Conservation (phyloP, 2,113 vertebrate genomes). For the Dasypus novemcinctus region DNA sequence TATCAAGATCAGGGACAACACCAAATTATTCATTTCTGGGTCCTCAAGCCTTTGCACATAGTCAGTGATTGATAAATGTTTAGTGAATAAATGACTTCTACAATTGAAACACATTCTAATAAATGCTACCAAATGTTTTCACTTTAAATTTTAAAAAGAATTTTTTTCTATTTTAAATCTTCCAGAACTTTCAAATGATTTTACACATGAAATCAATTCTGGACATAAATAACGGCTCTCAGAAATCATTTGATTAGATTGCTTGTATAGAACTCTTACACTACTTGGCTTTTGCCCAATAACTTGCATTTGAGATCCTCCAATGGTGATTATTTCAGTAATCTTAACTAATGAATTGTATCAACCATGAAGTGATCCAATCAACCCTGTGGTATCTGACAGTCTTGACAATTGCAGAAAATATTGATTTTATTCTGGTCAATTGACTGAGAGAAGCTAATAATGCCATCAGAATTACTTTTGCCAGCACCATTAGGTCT, state of each 20-base stretch:
- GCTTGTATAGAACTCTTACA: slow-evolving; percentile 42
- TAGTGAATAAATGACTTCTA: slow-evolving; percentile 13
- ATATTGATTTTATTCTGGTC: slow-evolving; percentile 48
- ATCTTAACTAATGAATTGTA: slow-evolving; percentile 62
- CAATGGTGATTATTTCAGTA: slow-evolving; percentile 52
- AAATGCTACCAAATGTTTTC: slow-evolving; percentile 20
- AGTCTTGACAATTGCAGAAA: slow-evolving; percentile 41
- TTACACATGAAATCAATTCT: slow-evolving; percentile 50
- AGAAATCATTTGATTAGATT: slow-evolving; percentile 59
- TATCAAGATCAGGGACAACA: slow-evolving; percentile 31
- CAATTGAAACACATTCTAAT: slow-evolving; percentile 8
- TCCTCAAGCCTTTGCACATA: not conserved
- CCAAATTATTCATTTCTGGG: slow-evolving; percentile 22
- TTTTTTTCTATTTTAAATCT: slow-evolving; percentile 11
- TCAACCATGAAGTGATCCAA: slow-evolving; percentile 23
- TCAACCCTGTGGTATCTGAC: slow-evolving; percentile 8
- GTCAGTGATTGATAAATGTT: not conserved
- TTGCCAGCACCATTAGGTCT: slow-evolving; percentile 25
- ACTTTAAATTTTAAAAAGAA: slow-evolving; percentile 26
- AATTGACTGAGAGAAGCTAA: slow-evolving; percentile 31
- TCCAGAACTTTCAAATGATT: slow-evolving; percentile 46
- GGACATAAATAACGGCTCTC: slow-evolving; percentile 29
- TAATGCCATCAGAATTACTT: slow-evolving; percentile 46
- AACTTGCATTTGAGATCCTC: slow-evolving; percentile 44
- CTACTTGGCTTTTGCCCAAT: not conserved